Evolutionary conservation across 2,113 vertebrate species (phyloP).

Genomic region (Polypterus bichir): DNA sequence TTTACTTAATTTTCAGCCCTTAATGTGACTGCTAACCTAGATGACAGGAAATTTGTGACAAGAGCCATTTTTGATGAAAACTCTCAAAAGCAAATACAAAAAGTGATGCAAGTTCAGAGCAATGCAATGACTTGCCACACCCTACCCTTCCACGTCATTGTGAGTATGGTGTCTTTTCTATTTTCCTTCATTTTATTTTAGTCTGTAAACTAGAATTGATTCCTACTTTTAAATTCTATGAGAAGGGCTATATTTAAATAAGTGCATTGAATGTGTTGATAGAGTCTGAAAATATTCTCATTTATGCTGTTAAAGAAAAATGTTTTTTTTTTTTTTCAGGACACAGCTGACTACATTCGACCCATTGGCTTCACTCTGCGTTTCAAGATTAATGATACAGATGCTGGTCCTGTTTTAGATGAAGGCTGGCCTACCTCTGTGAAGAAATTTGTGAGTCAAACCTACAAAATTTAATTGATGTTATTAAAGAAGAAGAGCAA

Average conservation of each 20-base stretch:
- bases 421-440: conserved; percentile 60
- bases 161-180: conserved; percentile 38
- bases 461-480: background rate
- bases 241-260: too few relatives aligned
- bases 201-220: too few relatives aligned
- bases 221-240: too few relatives aligned
- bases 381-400: conserved; percentile 63
- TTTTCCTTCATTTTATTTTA: background rate
- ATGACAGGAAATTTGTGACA: conserved; percentile 58
- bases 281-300: too few relatives aligned
- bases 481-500: too few relatives aligned
- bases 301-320: too few relatives aligned
- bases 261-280: too few relatives aligned
- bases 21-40: conserved; percentile 59
- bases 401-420: conserved; percentile 64
- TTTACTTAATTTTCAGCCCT: conserved; percentile 38
- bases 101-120: conserved; percentile 34
- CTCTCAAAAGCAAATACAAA: conserved; percentile 54
- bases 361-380: conserved; percentile 68
- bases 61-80: conserved; percentile 71
- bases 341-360: conserved; percentile 79
- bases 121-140: conserved; percentile 55
- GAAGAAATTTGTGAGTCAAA: conserved; percentile 59
- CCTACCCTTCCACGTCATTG: conserved; percentile 74
- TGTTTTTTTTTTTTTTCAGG: conserved; percentile 40